A percentile compares a stretch with the other conserved stretches of the same genome.
phyloP scores from a whole-genome alignment of 2,888 invertebrate species.

The Pocota personata region DNA sequence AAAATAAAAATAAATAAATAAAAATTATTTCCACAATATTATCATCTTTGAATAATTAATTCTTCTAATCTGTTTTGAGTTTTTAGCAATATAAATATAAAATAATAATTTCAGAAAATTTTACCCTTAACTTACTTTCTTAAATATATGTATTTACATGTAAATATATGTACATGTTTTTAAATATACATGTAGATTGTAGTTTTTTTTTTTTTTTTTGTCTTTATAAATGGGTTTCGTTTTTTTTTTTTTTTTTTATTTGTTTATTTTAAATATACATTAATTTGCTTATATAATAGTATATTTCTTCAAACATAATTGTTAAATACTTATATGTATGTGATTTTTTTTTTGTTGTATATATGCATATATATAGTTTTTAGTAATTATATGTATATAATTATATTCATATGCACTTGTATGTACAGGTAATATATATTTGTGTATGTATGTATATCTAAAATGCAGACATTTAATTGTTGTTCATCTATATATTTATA shows the following conservation, averaged over 20 bases:
- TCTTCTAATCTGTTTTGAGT: not conserved
- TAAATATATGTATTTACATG: not conserved
- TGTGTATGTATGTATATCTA: not conserved
- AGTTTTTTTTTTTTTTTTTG: not conserved
- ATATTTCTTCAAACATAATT: not conserved
- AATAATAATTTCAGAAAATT: not conserved
- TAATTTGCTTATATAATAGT: not conserved
- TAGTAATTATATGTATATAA: not conserved
- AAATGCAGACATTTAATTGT: conserved; percentile 26
- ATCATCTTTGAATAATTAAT: not conserved
- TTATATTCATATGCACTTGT: not conserved
- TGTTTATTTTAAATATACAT: not conserved
- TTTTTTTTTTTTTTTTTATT: not conserved
- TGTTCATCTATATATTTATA: conserved; percentile 6
- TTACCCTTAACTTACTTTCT: not conserved
- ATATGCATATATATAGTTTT: not conserved
- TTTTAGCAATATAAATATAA: not conserved
- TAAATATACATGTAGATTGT: not conserved
- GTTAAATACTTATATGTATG: not conserved
- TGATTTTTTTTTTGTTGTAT: not conserved
- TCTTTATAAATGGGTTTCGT: not conserved
- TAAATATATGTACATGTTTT: not conserved
- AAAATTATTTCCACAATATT: too few relatives aligned
- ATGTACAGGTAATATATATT: not conserved
- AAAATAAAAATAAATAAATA: too few relatives aligned